These are phyloP conservation scores for Phrynocephalus guinanensis DNA, from an alignment of 2,797 vertebrate species.

Conservation along the genomic window DNA sequence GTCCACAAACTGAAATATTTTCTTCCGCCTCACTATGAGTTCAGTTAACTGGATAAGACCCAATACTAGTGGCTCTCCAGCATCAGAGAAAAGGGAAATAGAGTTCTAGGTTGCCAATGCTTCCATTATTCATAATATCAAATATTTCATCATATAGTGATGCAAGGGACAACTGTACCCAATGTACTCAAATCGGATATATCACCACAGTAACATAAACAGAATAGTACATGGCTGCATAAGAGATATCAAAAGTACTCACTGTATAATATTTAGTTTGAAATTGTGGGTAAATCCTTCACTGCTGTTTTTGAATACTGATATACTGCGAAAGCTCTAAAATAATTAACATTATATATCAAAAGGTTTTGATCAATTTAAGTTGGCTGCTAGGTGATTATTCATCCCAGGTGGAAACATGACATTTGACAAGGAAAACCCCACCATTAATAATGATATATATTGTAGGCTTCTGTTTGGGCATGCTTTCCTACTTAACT, in stretches of 20 bases:
- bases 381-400: slow-evolving; percentile 63
- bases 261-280: slow-evolving; percentile 5
- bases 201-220: neutral
- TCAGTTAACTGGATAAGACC: neutral
- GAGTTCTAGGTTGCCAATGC: neutral
- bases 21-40: neutral
- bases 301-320: slow-evolving; percentile 49
- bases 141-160: neutral
- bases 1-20: neutral
- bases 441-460: slow-evolving; percentile 55
- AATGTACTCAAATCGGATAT: neutral
- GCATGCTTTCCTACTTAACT: slow-evolving; percentile 46
- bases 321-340: slow-evolving; percentile 51
- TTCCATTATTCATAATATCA: neutral
- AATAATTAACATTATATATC: slow-evolving; percentile 60
- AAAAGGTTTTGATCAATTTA: slow-evolving; percentile 64
- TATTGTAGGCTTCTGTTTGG: slow-evolving; percentile 51
- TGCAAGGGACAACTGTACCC: neutral
- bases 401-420: slow-evolving; percentile 59
- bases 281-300: slow-evolving; percentile 32
- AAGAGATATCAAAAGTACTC: slow-evolving; percentile 7
- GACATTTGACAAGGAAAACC: slow-evolving; percentile 59
- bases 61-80: neutral
- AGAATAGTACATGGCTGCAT: slow-evolving; percentile 13
- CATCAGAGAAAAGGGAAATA: neutral